A percentile compares a stretch with the other conserved stretches of the same genome.
phyloP scores from a whole-genome alignment of 2,113 vertebrate species.

The Tragulus kanchil region DNA sequence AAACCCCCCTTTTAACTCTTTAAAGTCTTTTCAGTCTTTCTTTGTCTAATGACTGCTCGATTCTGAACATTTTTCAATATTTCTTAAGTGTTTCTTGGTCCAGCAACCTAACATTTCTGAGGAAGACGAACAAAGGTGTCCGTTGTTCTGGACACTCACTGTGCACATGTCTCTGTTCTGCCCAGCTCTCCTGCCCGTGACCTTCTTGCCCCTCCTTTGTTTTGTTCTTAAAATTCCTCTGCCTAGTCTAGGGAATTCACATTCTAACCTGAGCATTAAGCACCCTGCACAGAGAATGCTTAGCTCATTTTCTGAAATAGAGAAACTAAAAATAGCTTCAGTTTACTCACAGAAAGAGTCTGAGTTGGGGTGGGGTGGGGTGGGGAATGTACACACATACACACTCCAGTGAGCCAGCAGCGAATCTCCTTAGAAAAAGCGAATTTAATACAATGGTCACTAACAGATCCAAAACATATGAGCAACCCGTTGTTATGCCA shows the following conservation, averaged over 20 bases:
- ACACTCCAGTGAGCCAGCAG: neutral
- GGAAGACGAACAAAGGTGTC: neutral
- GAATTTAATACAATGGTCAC: neutral
- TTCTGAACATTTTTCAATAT: neutral
- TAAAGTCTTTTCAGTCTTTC: neutral
- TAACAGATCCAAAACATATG: conserved; percentile 2
- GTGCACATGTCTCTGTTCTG: neutral
- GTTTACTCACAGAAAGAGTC: conserved; percentile 30
- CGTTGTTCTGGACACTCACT: neutral
- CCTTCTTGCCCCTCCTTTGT: neutral
- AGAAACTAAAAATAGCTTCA: conserved; percentile 41
- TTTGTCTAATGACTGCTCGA: neutral
- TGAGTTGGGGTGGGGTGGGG: neutral
- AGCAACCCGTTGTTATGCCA: neutral
- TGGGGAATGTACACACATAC: neutral
- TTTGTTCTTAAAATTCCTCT: neutral
- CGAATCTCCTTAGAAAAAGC: conserved; percentile 7
- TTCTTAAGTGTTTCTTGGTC: neutral
- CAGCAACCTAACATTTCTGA: neutral
- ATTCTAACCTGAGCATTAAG: neutral
- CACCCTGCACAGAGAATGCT: neutral
- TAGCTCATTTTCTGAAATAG: conserved; percentile 50
- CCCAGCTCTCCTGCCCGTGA: neutral
- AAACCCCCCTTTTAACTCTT: no score
- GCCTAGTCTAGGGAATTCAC: neutral